A percentile compares a stretch with the other conserved stretches of the same genome.
Conservation (phyloP, 2,888 invertebrate genomes). For the Tanypteryx hageni region DNA sequence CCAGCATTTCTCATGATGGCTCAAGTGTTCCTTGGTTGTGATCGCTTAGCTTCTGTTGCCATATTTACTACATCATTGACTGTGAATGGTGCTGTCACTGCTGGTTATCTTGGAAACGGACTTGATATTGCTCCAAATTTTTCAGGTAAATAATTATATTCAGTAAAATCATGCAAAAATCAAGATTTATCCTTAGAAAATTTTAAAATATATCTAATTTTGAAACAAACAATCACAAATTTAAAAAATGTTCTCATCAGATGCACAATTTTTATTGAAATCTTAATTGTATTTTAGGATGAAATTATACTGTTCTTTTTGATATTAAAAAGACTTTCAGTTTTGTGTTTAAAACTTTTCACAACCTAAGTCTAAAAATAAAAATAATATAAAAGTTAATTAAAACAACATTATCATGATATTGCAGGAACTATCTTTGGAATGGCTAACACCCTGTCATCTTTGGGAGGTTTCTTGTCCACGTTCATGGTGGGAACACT, state of each 20-base stretch:
- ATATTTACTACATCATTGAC: conserved; percentile 89
- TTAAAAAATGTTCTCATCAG: not conserved
- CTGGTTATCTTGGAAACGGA: conserved; percentile 90
- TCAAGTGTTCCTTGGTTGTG: conserved; percentile 84
- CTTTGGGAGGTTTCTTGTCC: conserved; percentile 88
- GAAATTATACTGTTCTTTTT: not conserved
- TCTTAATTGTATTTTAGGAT: not conserved
- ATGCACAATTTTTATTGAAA: not conserved
- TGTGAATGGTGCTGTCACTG: conserved; percentile 90
- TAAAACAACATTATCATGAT: conserved; percentile 1
- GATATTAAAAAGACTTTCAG: not conserved
- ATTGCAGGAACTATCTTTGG: conserved; percentile 88
- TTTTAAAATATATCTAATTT: not conserved
- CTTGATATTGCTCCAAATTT: conserved; percentile 93
- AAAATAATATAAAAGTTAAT: too few relatives aligned
- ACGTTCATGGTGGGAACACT: conserved; percentile 88
- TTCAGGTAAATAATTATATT: conserved; percentile 75
- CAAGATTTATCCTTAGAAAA: not conserved
- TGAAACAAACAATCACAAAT: not conserved
- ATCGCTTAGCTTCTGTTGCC: conserved; percentile 84
- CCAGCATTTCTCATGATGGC: conserved; percentile 86
- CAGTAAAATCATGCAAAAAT: not conserved
- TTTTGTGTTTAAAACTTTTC: too few relatives aligned
- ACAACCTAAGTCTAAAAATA: not conserved
- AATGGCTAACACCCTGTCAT: conserved; percentile 90